Evolutionary conservation across 2,113 vertebrate genomes (phyloP).

Genomic region (Pachyramphus minor): DNA sequence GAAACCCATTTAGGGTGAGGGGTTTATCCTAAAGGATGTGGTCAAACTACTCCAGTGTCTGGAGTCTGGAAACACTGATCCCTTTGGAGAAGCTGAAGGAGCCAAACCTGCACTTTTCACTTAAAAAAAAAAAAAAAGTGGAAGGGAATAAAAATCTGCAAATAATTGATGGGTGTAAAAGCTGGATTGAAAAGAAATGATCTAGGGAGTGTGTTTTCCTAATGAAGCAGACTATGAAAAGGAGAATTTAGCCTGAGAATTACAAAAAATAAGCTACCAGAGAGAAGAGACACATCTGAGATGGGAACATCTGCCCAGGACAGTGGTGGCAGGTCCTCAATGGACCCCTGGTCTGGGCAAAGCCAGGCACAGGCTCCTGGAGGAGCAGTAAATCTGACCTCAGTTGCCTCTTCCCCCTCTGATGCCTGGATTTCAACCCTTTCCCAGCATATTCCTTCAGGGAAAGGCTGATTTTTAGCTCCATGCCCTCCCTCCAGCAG

Average conservation of each 20-base stretch:
- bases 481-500: fast-evolving
- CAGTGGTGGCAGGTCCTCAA: background rate
- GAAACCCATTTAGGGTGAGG: fast-evolving
- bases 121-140: background rate
- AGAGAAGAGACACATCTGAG: background rate
- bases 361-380: background rate
- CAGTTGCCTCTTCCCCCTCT: background rate
- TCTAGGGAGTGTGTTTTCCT: background rate
- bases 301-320: background rate
- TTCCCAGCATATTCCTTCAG: background rate
- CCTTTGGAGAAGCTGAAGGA: background rate
- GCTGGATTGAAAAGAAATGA: background rate
- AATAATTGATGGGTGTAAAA: background rate
- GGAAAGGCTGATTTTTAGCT: background rate
- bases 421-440: no score
- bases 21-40: background rate
- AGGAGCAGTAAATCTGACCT: background rate
- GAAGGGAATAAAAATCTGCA: background rate
- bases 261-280: background rate
- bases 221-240: background rate
- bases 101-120: background rate
- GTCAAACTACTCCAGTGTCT: background rate
- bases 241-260: background rate
- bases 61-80: background rate
- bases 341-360: background rate